phyloP scores from a whole-genome alignment of 2,888 invertebrate species.

The Aphidius colemani region DNA sequence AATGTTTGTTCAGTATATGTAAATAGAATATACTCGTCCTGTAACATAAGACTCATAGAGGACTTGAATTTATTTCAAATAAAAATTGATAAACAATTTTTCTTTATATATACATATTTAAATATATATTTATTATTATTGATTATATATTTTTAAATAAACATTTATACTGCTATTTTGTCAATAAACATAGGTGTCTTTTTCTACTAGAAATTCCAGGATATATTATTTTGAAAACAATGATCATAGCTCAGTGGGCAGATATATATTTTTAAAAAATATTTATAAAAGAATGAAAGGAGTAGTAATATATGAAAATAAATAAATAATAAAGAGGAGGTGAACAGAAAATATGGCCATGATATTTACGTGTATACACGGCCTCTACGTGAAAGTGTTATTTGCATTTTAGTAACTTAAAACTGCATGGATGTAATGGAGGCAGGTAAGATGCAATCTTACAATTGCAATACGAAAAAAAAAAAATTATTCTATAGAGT shows the following conservation, averaged over 20 bases:
- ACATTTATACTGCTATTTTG: too few relatives aligned
- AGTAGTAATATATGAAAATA: too few relatives aligned
- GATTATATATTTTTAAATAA: too few relatives aligned
- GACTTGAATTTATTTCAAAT: background rate
- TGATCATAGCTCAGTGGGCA: background rate
- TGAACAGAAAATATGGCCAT: conserved; percentile 52
- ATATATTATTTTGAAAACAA: background rate
- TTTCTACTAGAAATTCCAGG: too few relatives aligned
- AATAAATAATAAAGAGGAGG: conserved; percentile 26
- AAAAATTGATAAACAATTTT: background rate
- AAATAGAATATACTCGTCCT: conserved; percentile 11
- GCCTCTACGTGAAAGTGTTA: conserved; percentile 55
- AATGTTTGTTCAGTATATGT: conserved; percentile 20
- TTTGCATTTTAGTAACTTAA: conserved; percentile 11
- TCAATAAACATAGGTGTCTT: too few relatives aligned
- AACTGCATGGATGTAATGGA: conserved; percentile 2
- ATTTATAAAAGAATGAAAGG: conserved; percentile 1
- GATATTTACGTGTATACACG: conserved; percentile 52
- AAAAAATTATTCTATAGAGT: too few relatives aligned
- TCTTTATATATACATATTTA: too few relatives aligned
- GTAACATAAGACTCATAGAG: conserved; percentile 17
- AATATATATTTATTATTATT: too few relatives aligned
- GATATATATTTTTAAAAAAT: background rate
- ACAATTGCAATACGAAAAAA: too few relatives aligned
- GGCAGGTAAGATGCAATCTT: too few relatives aligned